Percentiles rank a stretch among this genome's conserved stretches.
Conservation (phyloP, 2,888 invertebrate species). For the Girardia tigrina region DNA sequence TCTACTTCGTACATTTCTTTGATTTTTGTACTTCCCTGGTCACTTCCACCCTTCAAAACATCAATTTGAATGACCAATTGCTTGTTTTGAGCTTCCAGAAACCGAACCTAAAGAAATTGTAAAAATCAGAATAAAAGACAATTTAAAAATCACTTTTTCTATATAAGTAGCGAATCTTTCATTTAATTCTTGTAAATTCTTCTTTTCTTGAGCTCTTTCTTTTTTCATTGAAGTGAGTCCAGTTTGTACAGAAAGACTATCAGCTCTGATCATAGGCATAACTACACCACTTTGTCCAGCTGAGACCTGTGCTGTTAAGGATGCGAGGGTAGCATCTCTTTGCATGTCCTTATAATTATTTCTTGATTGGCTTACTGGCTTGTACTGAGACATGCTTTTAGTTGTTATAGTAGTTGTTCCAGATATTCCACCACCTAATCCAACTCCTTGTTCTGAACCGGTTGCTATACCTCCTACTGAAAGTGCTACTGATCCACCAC, state of each 20-base stretch:
- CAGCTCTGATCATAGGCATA: not conserved
- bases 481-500: constrained; percentile 21
- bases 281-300: not conserved
- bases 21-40: constrained; percentile 46
- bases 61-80: constrained; percentile 48
- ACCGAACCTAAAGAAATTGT: constrained; percentile 41
- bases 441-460: not conserved
- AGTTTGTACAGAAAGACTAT: constrained; percentile 29
- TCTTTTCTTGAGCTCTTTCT: constrained; percentile 52
- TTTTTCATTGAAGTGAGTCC: constrained; percentile 49
- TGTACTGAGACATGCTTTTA: not conserved
- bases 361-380: not conserved
- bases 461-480: not conserved
- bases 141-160: constrained; percentile 47
- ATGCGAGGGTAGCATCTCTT: constrained; percentile 5
- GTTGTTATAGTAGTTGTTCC: not conserved
- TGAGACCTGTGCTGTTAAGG: not conserved
- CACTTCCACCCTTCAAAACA: constrained; percentile 45
- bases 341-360: constrained; percentile 13
- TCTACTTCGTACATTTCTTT: constrained; percentile 52
- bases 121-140: not conserved
- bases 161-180: constrained; percentile 54
- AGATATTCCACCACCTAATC: not conserved
- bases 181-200: constrained; percentile 53
- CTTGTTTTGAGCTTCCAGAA: constrained; percentile 51